phyloP scores from a whole-genome alignment of 2,113 vertebrate genomes.

The Oreotragus oreotragus region DNA sequence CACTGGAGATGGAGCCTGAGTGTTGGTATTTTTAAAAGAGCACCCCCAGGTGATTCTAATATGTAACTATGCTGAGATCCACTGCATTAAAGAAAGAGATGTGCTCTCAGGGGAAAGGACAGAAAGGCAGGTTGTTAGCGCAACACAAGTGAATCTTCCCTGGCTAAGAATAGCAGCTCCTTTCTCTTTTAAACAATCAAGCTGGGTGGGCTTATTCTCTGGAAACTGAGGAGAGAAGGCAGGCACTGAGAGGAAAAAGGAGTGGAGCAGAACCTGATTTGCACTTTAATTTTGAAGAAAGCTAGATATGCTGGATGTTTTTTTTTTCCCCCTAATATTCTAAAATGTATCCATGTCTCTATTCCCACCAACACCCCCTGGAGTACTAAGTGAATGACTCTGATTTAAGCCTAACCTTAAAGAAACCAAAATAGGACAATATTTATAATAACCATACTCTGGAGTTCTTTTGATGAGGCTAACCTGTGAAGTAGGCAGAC shows the following conservation, averaged over 20 bases:
- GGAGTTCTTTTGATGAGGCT: not conserved
- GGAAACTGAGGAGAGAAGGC: not conserved
- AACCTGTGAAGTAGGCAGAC: not conserved
- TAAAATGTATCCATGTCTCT: not conserved
- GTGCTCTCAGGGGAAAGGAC: not conserved
- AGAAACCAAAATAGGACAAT: not conserved
- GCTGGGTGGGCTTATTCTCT: not conserved
- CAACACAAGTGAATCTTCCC: not conserved
- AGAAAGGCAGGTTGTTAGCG: not conserved
- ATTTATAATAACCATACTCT: not conserved
- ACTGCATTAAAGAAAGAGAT: not conserved
- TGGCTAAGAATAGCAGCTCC: slow-evolving; percentile 37
- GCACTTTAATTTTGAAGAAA: slow-evolving; percentile 29
- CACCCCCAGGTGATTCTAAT: not conserved
- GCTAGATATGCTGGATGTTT: not conserved
- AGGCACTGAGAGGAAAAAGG: not conserved
- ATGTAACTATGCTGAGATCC: not conserved
- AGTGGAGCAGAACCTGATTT: not conserved
- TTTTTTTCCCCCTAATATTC: not conserved
- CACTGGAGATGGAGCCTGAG: not conserved
- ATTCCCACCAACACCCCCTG: not conserved
- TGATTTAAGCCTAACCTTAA: not conserved
- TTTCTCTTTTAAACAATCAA: slow-evolving; percentile 39
- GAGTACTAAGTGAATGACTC: not conserved
- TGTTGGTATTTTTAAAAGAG: not conserved